Evolutionary conservation across 1,140 invertebrate species (phyloP).

Genomic region (Adelges cooleyi): DNA sequence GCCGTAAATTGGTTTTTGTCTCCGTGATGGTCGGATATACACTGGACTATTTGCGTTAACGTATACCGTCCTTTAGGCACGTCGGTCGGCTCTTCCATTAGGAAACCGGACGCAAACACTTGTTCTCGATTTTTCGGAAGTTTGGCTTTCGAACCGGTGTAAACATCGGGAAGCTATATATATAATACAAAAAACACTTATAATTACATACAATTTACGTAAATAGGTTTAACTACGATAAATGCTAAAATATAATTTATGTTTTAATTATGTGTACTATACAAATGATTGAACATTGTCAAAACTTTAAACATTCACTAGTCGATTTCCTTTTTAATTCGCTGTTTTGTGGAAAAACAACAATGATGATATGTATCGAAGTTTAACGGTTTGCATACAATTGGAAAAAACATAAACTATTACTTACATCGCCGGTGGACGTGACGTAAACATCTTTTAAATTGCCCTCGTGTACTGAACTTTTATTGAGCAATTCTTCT

Average conservation of each 20-base stretch:
- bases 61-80: slow-evolving; percentile 3
- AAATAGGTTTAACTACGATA: too few species aligned
- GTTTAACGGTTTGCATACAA: too few species aligned
- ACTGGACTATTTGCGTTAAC: slow-evolving; percentile 4
- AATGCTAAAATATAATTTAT: too few species aligned
- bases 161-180: not conserved
- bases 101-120: not conserved
- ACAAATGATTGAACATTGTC: too few species aligned
- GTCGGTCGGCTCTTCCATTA: not conserved
- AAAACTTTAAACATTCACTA: too few species aligned
- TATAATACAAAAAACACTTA: too few species aligned
- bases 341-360: too few species aligned
- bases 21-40: slow-evolving; percentile 5
- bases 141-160: not conserved
- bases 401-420: not conserved
- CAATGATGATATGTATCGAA: too few species aligned
- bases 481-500: slow-evolving; percentile 9
- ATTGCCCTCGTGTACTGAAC: not conserved
- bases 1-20: not conserved
- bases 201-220: too few species aligned
- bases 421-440: slow-evolving; percentile 10
- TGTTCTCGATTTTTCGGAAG: not conserved
- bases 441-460: slow-evolving; percentile 10
- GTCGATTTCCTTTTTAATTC: too few species aligned
- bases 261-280: too few species aligned